Percentiles rank a stretch among this genome's conserved stretches.
Evolutionary conservation across 2,888 invertebrate species (phyloP).

Genomic region (Tanytarsus gracilentus): DNA sequence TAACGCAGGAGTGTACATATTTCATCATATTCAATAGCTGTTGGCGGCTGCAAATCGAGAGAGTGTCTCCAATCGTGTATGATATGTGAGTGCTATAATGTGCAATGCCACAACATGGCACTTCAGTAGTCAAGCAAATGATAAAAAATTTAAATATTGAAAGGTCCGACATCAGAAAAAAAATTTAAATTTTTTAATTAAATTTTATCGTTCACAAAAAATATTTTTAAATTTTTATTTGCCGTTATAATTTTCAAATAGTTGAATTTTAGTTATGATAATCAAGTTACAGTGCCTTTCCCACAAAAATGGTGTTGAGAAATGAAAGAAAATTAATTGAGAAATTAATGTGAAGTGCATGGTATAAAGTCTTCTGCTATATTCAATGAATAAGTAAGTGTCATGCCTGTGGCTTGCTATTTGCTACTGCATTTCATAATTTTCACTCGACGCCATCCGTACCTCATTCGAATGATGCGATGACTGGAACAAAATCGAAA

Average conservation of each 20-base stretch:
- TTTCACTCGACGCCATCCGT: slow-evolving; percentile 25
- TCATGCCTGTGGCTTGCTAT: slow-evolving; percentile 10
- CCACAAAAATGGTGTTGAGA: background rate
- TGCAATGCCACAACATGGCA: too few species aligned
- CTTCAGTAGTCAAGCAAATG: too few species aligned
- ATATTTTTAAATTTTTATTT: too few species aligned
- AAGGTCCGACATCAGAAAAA: too few species aligned
- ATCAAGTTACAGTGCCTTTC: background rate
- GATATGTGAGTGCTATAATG: background rate
- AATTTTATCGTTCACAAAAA: too few species aligned
- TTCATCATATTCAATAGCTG: background rate
- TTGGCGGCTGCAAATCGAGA: background rate
- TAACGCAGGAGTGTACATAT: background rate
- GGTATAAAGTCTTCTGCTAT: background rate
- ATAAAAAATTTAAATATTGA: too few species aligned
- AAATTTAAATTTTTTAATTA: too few species aligned
- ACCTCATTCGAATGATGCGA: too few species aligned
- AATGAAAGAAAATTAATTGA: slow-evolving; percentile 19
- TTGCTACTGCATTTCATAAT: slow-evolving; percentile 16
- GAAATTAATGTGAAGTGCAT: slow-evolving; percentile 19
- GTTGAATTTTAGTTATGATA: too few species aligned
- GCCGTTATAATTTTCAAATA: too few species aligned
- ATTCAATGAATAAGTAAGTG: background rate
- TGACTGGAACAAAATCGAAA: slow-evolving; percentile 7
- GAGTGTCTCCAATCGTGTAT: background rate